Base-by-base conservation (phyloP, 2,888 invertebrate genomes). In the Cosmia pyralina region DNA sequence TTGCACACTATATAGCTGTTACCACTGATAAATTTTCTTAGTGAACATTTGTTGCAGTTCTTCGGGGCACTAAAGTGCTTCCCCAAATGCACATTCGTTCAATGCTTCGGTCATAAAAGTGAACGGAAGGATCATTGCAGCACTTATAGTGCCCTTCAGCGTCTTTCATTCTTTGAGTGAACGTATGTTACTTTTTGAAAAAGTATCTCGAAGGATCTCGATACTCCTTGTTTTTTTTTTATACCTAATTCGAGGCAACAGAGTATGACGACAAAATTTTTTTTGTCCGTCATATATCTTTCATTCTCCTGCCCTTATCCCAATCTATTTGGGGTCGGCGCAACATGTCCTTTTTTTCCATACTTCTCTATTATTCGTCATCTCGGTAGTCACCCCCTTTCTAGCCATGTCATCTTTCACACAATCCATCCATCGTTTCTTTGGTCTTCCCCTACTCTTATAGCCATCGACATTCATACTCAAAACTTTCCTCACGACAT, bases 61-160 rank as follows among this genome's bases (percentile, higher is more conserved):
- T 38, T 34, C 4, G 6, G 19, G 41, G 28, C 15, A 34, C 68
- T 50, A 15, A 77, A 74, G 41, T 34, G 10, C 10, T 41, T 22
- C 60, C 53, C 53, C 19, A 70, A 53, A 60, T 78, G 53, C 78
- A 53, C 75, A 73, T 73, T 73, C 48, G 41, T 38, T 72, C 50
- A 77, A 64, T 48, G 41, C 53, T 63, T 59, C 64, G 41, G 13
- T 59, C 64, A 48, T 77, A 77, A 77, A 77, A 77, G 53, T 55
- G 78, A 78, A 60, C 52, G 17, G 48, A 53, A 53, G 38, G 78
- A 53, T 78, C 46, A 69, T 48, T 69, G 75, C 38, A 19, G 59
- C 15, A 48, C 53, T 70, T 60, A 7, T 22, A 66, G 78, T 53
- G 22, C 78, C 28, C 78, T 28, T 53, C 17, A 38, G 57, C 28